phyloP scores from a whole-genome alignment of 2,113 vertebrate species.

The Saiga tatarica region DNA sequence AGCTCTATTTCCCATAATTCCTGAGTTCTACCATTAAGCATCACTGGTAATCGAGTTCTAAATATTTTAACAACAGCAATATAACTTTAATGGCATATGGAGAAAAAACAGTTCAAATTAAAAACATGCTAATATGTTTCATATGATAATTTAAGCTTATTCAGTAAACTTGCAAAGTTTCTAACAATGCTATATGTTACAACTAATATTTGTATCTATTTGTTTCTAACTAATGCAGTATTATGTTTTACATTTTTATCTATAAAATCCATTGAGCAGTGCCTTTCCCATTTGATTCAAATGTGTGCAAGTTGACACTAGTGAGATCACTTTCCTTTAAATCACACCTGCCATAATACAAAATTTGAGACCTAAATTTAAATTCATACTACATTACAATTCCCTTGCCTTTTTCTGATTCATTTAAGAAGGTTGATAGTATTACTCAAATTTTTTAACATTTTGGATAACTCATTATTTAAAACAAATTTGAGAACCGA shows the following conservation, averaged over 20 bases:
- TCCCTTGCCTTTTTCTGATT: neutral
- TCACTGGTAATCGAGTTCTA: neutral
- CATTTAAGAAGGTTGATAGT: neutral
- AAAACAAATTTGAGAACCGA: constrained; percentile 4
- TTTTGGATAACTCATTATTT: constrained; percentile 40
- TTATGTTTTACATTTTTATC: neutral
- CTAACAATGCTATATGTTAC: neutral
- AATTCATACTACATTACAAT: neutral
- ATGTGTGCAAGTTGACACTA: neutral
- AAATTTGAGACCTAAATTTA: constrained; percentile 46
- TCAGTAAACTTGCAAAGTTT: constrained; percentile 29
- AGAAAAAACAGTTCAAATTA: neutral
- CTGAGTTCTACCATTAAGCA: neutral
- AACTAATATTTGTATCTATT: neutral
- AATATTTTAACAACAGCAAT: neutral
- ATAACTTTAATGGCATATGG: neutral
- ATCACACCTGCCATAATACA: neutral
- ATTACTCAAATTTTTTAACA: neutral
- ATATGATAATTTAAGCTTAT: neutral
- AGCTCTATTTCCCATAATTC: neutral
- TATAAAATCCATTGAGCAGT: neutral
- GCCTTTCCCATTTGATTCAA: neutral
- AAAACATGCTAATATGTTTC: constrained; percentile 3
- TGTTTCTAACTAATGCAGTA: neutral
- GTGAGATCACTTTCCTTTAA: neutral